Evolutionary conservation across 2,113 vertebrate genomes (phyloP).

Genomic region (Eclectus roratus): DNA sequence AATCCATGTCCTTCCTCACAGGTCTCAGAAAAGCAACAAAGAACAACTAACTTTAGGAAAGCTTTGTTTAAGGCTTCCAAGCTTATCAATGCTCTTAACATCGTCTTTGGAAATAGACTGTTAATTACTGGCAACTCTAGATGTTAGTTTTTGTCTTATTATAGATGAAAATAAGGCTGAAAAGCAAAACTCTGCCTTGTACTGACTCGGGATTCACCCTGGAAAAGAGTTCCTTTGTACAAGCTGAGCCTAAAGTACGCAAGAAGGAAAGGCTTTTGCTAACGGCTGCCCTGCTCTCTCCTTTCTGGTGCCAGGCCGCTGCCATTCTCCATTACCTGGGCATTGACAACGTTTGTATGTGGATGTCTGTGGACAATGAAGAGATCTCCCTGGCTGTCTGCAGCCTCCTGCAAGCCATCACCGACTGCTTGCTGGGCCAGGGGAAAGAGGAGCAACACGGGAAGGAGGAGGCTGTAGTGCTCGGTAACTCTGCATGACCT

Average conservation of each 20-base stretch:
- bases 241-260: neutral
- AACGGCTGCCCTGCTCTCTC: neutral
- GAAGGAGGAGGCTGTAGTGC: conserved; percentile 89
- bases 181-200: neutral
- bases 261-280: neutral
- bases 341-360: conserved; percentile 85
- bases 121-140: neutral
- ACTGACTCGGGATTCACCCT: neutral
- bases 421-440: conserved; percentile 85
- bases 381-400: conserved; percentile 88
- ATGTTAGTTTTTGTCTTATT: neutral
- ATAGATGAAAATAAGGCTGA: neutral
- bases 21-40: neutral
- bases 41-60: neutral
- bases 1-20: neutral
- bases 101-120: neutral
- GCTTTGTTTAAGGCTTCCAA: neutral
- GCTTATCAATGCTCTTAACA: neutral
- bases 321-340: conserved; percentile 85
- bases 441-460: conserved; percentile 84
- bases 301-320: conserved; percentile 78
- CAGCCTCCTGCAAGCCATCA: conserved; percentile 89
- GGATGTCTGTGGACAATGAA: conserved; percentile 89
- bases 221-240: neutral
- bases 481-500: conserved; percentile 73